phyloP scores from a whole-genome alignment of 2,113 vertebrate species.

The Ivindomyrus marchei region DNA sequence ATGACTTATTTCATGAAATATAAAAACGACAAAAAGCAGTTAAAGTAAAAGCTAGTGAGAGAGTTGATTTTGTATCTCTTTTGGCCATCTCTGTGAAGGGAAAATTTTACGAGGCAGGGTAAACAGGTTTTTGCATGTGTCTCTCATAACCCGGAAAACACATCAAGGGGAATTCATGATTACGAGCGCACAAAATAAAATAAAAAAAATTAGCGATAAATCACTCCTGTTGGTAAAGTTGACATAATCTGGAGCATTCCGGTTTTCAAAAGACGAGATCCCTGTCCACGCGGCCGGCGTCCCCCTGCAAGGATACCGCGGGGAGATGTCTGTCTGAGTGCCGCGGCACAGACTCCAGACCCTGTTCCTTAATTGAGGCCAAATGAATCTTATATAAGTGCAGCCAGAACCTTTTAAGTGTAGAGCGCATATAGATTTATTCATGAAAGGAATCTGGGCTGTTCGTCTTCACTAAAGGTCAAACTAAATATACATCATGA shows the following conservation, averaged over 20 bases:
- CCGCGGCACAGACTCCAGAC: neutral
- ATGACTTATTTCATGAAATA: slow-evolving; percentile 4
- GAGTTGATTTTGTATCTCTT: neutral
- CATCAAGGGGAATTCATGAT: neutral
- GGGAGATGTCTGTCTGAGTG: neutral
- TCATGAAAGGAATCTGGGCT: neutral
- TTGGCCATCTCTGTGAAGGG: neutral
- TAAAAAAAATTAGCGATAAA: neutral
- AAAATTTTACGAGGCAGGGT: neutral
- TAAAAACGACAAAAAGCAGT: neutral
- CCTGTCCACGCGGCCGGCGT: neutral
- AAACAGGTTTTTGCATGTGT: neutral
- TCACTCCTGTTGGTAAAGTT: neutral
- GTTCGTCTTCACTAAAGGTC: neutral
- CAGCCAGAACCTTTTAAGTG: neutral
- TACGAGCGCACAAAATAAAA: neutral
- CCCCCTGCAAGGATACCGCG: neutral
- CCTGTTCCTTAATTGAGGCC: neutral
- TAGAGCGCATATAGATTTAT: neutral
- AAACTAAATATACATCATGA: neutral
- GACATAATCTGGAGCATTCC: neutral
- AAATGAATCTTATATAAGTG: slow-evolving; percentile 8
- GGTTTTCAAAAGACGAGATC: neutral
- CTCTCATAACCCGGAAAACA: neutral
- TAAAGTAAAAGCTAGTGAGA: neutral